Percentiles rank a stretch among this genome's conserved stretches.
phyloP scores from a whole-genome alignment of 1,140 invertebrate species.

The Scaptodrosophila lebanonensis region DNA sequence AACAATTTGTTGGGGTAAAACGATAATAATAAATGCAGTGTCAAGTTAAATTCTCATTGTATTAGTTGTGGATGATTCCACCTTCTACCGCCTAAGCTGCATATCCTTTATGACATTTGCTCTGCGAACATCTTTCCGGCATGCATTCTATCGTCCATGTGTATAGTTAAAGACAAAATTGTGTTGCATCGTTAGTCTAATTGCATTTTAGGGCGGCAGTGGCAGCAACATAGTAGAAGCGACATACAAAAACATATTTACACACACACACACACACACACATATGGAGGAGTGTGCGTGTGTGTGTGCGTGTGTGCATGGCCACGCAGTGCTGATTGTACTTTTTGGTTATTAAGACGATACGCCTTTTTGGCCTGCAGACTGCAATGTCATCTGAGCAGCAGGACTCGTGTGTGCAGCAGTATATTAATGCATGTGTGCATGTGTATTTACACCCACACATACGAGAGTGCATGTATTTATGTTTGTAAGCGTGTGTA shows the following conservation, averaged over 20 bases:
- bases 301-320: constrained; percentile 54
- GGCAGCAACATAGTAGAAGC: constrained; percentile 7
- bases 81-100: too few species aligned
- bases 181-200: constrained; percentile 72
- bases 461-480: too few species aligned
- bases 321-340: constrained; percentile 47
- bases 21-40: too few species aligned
- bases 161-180: constrained; percentile 71
- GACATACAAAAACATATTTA: constrained; percentile 34
- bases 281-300: constrained; percentile 10
- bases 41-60: too few species aligned
- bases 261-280: constrained; percentile 10
- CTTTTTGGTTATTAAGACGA: constrained; percentile 73
- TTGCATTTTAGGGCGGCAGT: constrained; percentile 59
- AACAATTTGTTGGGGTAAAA: too few species aligned
- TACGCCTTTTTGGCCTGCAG: constrained; percentile 32
- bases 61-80: too few species aligned
- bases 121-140: not conserved
- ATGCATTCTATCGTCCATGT: constrained; percentile 24
- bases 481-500: too few species aligned
- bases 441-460: constrained; percentile 4
- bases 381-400: constrained; percentile 29
- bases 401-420: constrained; percentile 11
- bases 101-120: too few species aligned
- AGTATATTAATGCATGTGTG: constrained; percentile 13